Percentiles rank a stretch among this genome's conserved stretches.
Evolutionary conservation across 2,888 invertebrate genomes (phyloP).

Genomic region (Synanthedon myopaeformis): DNA sequence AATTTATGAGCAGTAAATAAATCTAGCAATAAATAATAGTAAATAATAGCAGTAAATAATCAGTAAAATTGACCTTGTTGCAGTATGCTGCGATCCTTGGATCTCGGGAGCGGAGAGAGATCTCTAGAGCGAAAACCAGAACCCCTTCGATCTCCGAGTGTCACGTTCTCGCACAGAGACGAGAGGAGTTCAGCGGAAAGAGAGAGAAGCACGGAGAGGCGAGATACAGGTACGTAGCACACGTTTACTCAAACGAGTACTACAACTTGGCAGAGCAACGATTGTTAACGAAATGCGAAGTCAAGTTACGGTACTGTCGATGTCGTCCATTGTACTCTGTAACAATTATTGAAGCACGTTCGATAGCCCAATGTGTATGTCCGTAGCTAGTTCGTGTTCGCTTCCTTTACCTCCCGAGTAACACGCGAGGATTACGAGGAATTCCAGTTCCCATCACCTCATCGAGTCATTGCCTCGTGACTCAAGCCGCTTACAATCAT

Average conservation of each 20-base stretch:
- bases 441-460: conserved; percentile 45
- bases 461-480: conserved; percentile 8
- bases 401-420: conserved; percentile 31
- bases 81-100: conserved; percentile 84
- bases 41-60: no score
- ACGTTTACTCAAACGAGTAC: conserved; percentile 3
- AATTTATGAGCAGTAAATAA: no score
- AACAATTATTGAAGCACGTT: conserved; percentile 36
- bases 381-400: conserved; percentile 58
- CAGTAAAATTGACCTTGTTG: no score
- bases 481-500: conserved; percentile 50
- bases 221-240: conserved; percentile 51
- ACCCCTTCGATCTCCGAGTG: conserved; percentile 58
- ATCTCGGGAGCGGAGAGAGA: conserved; percentile 60
- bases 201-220: conserved; percentile 45
- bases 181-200: conserved; percentile 43
- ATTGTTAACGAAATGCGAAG: neutral
- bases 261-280: conserved; percentile 1
- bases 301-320: conserved; percentile 3
- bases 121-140: conserved; percentile 56
- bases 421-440: conserved; percentile 46
- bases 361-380: conserved; percentile 28
- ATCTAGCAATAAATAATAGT: no score
- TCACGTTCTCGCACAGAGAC: conserved; percentile 34
- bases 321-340: conserved; percentile 19